Evolutionary conservation across 2,888 invertebrate species (phyloP), one percentile per base, ranked within the genome.

Genomic region (Rosalia funebris): DNA sequence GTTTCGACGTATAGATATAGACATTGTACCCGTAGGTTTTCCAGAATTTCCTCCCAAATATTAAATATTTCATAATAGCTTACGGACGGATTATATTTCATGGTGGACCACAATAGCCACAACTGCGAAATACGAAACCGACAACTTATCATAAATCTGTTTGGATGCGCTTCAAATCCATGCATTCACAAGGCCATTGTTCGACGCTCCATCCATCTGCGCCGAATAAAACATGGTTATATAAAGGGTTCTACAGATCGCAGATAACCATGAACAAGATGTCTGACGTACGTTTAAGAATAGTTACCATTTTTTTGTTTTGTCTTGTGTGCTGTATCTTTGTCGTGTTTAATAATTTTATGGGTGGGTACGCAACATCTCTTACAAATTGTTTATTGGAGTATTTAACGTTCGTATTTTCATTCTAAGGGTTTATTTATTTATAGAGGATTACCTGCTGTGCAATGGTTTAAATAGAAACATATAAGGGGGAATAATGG

Each of bases 171-270:
- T 46, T 15, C 36, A 55, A 45, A 45, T 55, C 53, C 42, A 32
- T 25, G 32, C 53, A 53, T 53, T 42, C 53, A 53, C 42, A 41
- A 42, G 16, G 25, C 42, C 17, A 42, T 53, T 53, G 53, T 53
- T 53, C 53, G 9, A 15, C 11, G n/a, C 15, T 32, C 16, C 16
- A 17, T 42, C 42, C 53, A 41, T 53, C 53, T 53, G 53, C 32
- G 42, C 53, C 20, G 42, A 41, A 53, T 53, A 53, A 53, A 53
- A 53, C 50, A 42, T 31, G 17, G 31, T 42, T 32, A 19, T 53
- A 67, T 63, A 69, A 71, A 69, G 68, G 70, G 71, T 71, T 67
- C 67, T 67, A 59, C 66, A 68, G 71, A 68, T 70, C 63, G 66
- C 65, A 70, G 71, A 71, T 71, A 69, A 69, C 56, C 70, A 57